Evolutionary conservation across 1,140 invertebrate species (phyloP).

Genomic region (Sitodiplosis mosellana): DNA sequence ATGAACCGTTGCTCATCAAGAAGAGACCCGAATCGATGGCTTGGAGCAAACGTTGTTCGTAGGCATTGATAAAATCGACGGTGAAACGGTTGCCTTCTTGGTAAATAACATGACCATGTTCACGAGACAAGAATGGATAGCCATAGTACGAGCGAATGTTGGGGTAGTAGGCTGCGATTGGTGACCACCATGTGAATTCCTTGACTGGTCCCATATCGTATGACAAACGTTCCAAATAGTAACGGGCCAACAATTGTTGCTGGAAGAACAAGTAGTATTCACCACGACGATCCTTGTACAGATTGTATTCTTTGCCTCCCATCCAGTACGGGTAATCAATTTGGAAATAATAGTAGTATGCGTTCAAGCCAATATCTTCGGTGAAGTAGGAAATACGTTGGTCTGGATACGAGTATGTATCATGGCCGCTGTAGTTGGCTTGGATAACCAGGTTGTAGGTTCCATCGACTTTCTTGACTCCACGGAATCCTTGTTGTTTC

Average conservation of each 20-base stretch:
- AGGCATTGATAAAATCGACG: conserved; percentile 24
- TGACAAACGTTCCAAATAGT: conserved; percentile 43
- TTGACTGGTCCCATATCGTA: conserved; percentile 35
- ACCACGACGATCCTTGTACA: conserved; percentile 34
- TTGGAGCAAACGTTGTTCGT: conserved; percentile 39
- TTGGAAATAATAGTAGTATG: conserved; percentile 39
- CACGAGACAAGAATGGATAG: conserved; percentile 36
- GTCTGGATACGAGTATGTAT: conserved; percentile 27
- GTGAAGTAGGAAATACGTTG: conserved; percentile 40
- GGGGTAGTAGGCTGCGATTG: conserved; percentile 40
- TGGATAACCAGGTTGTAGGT: conserved; percentile 28
- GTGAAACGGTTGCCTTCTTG: conserved; percentile 28
- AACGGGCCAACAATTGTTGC: conserved; percentile 40
- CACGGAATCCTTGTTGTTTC: conserved; percentile 34
- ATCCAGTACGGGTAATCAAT: conserved; percentile 31
- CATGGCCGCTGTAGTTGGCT: conserved; percentile 36
- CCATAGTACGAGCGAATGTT: conserved; percentile 40
- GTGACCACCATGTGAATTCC: conserved; percentile 33
- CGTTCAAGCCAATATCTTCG: conserved; percentile 47
- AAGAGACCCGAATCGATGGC: conserved; percentile 41
- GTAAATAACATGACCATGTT: conserved; percentile 33
- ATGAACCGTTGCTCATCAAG: conserved; percentile 25
- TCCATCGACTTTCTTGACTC: conserved; percentile 27
- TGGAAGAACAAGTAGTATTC: conserved; percentile 39
- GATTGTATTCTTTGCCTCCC: conserved; percentile 24